Evolutionary conservation across 2,888 invertebrate species (phyloP).

Genomic region (Eupithecia exiguata): DNA sequence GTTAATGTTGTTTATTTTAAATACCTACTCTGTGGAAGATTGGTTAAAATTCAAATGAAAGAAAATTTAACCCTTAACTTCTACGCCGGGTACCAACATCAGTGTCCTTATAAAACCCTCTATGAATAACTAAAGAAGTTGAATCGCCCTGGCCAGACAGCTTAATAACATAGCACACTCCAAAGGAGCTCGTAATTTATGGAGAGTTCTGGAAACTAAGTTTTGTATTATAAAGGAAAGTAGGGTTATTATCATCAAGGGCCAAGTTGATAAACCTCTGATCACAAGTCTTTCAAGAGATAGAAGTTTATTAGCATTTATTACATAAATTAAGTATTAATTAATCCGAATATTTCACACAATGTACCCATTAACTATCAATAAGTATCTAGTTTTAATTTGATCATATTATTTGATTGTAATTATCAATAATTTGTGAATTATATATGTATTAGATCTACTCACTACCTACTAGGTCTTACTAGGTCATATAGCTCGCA

Average conservation of each 20-base stretch:
- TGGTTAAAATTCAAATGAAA: neutral
- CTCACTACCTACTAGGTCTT: too few relatives aligned
- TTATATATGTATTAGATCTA: too few relatives aligned
- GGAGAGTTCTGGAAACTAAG: neutral
- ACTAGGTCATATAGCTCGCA: too few relatives aligned
- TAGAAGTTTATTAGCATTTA: neutral
- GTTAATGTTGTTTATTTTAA: too few relatives aligned
- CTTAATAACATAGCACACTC: conserved; percentile 28
- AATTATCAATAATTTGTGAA: too few relatives aligned
- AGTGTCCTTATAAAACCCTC: conserved; percentile 16
- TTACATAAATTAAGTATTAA: neutral
- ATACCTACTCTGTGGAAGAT: neutral
- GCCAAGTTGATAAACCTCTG: neutral
- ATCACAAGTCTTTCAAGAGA: neutral
- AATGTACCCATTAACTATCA: too few relatives aligned
- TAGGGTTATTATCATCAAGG: neutral
- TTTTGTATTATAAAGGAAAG: neutral
- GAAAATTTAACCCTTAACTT: neutral
- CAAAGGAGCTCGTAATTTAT: conserved; percentile 4
- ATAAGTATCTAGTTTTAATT: too few relatives aligned
- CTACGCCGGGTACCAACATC: neutral
- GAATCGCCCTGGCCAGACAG: conserved; percentile 26
- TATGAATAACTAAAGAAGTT: conserved; percentile 33
- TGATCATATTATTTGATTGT: too few relatives aligned
- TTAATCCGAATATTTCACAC: too few relatives aligned